Evolutionary conservation across 2,888 invertebrate species (phyloP).

Genomic region (Galeopsomyia nigrocyanea): DNA sequence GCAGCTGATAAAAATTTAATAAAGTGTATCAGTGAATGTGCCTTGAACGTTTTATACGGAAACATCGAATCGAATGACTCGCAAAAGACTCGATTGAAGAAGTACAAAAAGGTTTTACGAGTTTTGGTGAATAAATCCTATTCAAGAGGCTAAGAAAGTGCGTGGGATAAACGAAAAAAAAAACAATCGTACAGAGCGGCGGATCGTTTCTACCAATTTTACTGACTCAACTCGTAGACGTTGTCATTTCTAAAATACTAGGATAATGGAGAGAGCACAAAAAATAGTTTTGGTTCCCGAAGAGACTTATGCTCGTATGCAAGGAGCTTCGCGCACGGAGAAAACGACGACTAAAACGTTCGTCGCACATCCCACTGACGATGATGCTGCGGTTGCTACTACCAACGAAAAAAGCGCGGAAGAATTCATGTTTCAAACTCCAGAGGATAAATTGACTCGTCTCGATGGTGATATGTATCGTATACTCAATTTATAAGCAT

Average conservation of each 20-base stretch:
- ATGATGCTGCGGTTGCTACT: too few species aligned
- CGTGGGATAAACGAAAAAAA: not conserved
- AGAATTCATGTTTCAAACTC: too few species aligned
- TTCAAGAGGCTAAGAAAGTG: not conserved
- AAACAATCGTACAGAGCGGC: not conserved
- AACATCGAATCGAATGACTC: not conserved
- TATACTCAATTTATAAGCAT: too few species aligned
- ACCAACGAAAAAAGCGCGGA: too few species aligned
- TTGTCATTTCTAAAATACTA: not conserved
- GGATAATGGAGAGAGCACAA: too few species aligned
- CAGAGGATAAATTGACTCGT: too few species aligned
- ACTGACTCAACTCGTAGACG: not conserved
- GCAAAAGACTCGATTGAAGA: not conserved
- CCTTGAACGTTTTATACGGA: conserved; percentile 15
- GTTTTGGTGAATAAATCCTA: not conserved
- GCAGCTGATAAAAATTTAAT: not conserved
- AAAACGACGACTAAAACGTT: too few species aligned
- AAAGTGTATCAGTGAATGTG: conserved; percentile 23
- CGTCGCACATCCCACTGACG: too few species aligned
- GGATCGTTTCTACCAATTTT: conserved; percentile 8
- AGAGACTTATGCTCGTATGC: too few species aligned
- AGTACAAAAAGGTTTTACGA: conserved; percentile 6
- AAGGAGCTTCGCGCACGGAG: too few species aligned
- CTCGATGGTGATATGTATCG: too few species aligned
- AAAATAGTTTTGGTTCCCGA: too few species aligned